A percentile compares a stretch with the other conserved stretches of the same genome.
Evolutionary conservation across 2,888 invertebrate genomes (phyloP).

Genomic region (Eupsilia transversa): DNA sequence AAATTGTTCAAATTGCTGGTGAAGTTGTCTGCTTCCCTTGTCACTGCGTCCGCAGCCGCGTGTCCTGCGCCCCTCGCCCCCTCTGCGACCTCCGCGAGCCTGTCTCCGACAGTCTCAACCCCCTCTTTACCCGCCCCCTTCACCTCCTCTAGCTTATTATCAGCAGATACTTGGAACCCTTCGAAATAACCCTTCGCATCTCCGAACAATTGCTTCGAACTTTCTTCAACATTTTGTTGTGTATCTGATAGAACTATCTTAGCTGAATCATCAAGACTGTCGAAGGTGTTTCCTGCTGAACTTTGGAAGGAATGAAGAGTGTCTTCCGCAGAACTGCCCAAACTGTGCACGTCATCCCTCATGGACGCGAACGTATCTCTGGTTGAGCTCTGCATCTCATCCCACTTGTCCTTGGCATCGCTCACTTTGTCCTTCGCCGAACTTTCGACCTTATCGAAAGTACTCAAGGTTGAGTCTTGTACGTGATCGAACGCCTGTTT

Average conservation of each 20-base stretch:
- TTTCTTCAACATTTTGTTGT: constrained; percentile 74
- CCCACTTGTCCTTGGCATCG: constrained; percentile 84
- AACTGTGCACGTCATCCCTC: constrained; percentile 83
- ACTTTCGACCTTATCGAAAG: constrained; percentile 88
- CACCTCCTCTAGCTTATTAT: constrained; percentile 85
- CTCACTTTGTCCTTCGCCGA: constrained; percentile 85
- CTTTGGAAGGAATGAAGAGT: constrained; percentile 88
- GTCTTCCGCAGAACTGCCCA: constrained; percentile 85
- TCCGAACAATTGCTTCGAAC: constrained; percentile 82
- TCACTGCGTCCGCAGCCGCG: constrained; percentile 73
- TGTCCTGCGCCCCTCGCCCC: constrained; percentile 73
- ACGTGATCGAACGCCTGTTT: constrained; percentile 82
- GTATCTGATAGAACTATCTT: constrained; percentile 78
- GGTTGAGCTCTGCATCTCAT: constrained; percentile 85
- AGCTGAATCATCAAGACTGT: constrained; percentile 86
- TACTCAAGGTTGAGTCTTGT: constrained; percentile 86
- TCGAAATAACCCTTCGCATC: constrained; percentile 83
- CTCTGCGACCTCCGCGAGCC: constrained; percentile 76
- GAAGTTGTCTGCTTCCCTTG: constrained; percentile 83
- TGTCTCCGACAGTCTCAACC: constrained; percentile 76
- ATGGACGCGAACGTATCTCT: constrained; percentile 86
- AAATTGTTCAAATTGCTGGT: constrained; percentile 86
- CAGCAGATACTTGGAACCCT: constrained; percentile 87
- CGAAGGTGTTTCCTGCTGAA: constrained; percentile 88
- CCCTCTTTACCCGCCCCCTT: constrained; percentile 77